Base-by-base conservation (phyloP, 2,113 vertebrate genomes). In the Phalacrocorax aristotelis region DNA sequence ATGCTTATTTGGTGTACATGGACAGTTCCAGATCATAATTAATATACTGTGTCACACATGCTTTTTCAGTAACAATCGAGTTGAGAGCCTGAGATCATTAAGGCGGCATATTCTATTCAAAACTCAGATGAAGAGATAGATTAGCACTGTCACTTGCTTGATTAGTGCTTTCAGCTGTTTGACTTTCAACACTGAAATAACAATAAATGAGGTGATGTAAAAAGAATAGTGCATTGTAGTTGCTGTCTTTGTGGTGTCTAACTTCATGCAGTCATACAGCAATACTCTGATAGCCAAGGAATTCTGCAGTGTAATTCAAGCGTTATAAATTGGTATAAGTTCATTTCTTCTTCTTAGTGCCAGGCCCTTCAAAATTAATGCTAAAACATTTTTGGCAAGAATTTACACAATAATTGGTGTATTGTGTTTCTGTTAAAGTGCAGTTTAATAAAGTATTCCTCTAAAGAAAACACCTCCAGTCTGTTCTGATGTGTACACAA, bases 111-210 rank as follows among this genome's bases (percentile, higher is more conserved):
- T 78, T 93, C 54, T 96, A 40, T 94, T 97, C 87, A 96, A 96
- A 98, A 91, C 80, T 15, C 76, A 96, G 90, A 93, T 80, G 23
- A 82, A 76, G 55, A 80, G 70, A 81, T 42, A 95, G 83, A 97
- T 98, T 94, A 97, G 86, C 84, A 54, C 72, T 96, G 92, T 94
- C 94, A 85, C 68, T 93, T 83, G 58, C 92, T 97, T 96, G 95
- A 96, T 97, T 94, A 97, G 78, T 54, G 1, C n/a, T 83, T 90
- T 92, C 71, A 79, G 87, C 94, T 83, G 55, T 83, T 90, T 83
- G 87, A 90, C 75, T 96, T 97, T 89, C 22, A 20, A 64, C 2
- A 25, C 81, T 30, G 8, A 97, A 96, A 93, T 15, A 30, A 30
- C 62, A 89, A 83, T 95, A 90, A 95, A 93, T 83, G 49, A 58